Conservation (phyloP, 2,797 vertebrate species). For the Falco berigora region DNA sequence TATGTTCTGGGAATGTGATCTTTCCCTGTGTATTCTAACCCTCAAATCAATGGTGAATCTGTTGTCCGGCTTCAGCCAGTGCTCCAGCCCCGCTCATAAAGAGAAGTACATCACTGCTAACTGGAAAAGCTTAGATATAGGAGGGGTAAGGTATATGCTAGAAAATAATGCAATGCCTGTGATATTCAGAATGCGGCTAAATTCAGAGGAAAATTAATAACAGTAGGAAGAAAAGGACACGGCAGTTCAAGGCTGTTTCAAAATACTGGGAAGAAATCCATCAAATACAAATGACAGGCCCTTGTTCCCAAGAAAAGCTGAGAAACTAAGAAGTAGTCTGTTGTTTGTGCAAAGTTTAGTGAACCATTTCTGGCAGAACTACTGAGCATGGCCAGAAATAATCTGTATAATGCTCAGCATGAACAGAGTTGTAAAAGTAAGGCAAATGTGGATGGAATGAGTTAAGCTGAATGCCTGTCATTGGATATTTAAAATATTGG, state of each 20-base stretch:
- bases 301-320: not conserved
- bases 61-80: not conserved
- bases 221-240: not conserved
- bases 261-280: not conserved
- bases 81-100: not conserved
- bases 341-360: not conserved
- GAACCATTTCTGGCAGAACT: not conserved
- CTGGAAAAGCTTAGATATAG: not conserved
- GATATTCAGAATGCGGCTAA: not conserved
- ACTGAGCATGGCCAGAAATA: not conserved
- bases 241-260: not conserved
- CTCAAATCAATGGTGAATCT: not conserved
- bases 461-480: not conserved
- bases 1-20: not conserved
- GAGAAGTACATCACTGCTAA: not conserved
- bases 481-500: not conserved
- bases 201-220: not conserved
- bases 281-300: not conserved
- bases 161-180: not conserved
- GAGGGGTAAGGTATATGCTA: not conserved
- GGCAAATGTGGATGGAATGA: not conserved
- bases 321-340: not conserved
- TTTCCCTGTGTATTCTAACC: not conserved
- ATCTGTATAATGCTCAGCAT: not conserved
- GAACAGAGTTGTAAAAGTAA: not conserved